Base-by-base conservation (phyloP, 2,888 invertebrate species). In the Xanthostigma xanthostigma region DNA sequence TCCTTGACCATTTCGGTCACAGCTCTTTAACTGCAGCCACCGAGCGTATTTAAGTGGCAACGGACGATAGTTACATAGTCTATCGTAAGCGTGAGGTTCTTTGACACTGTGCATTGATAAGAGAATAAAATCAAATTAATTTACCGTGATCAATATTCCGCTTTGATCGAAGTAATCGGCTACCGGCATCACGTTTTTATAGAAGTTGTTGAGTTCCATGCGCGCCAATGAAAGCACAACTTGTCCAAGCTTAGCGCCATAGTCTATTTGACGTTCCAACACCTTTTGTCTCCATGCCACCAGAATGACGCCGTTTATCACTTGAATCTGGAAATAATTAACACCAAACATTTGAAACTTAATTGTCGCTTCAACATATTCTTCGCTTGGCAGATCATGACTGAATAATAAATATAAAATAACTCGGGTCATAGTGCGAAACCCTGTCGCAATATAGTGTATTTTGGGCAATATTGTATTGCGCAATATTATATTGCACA, bases 91-190 rank as follows among this genome's bases (percentile, higher is more conserved):
- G 6, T 27, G 4, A 17, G 27, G 6, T 27, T 27, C 4, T 27
- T 27, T 27, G 27, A 27, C 27, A 27, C 27, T 27, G 17, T 17
- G 27, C 27, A 12, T 14, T 12, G 40, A 9, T 11, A 14, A 14
- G 3, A 40, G 13, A 9, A 11, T 13, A 10, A 39, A 39, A 40
- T 13, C 40, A 40, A 17, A 40, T 9, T 40, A 17, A 40, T 40
- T 71, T 67, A 83, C 83, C 67, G 79, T 76, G 57, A 78, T 67
- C 40, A 84, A 69, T 74, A 89, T 81, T 61, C 85, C 85, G 61
- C 82, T 82, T 66, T 90, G 89, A 63, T 90, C 90, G 63, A 88
- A 90, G 68, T 89, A 90, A 63, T 91, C 91, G 0, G 88, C 89
- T 17, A 91, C 90, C 0, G 90, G 89, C 79, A 89, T 85, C 45